Evolutionary conservation across 2,797 vertebrate species (phyloP).

Genomic region (Melanotaenia boesemani): DNA sequence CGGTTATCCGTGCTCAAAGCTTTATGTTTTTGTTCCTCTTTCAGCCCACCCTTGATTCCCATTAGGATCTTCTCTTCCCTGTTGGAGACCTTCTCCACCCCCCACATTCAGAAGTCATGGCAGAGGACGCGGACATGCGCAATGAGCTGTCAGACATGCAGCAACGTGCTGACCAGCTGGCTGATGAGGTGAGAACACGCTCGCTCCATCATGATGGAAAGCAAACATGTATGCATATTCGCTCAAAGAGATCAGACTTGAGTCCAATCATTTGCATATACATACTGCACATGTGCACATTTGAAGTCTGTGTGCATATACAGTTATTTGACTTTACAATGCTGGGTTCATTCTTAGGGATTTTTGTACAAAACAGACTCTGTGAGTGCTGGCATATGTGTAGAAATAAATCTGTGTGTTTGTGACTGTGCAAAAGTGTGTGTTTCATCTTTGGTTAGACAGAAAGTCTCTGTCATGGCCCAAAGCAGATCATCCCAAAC

Average conservation of each 20-base stretch:
- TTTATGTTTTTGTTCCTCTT: conserved; percentile 35
- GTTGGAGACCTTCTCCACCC: conserved; percentile 81
- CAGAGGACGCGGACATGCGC: conserved; percentile 98
- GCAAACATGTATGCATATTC: not conserved
- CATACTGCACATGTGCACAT: too few relatives aligned
- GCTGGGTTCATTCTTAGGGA: not conserved
- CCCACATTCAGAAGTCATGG: conserved; percentile 88
- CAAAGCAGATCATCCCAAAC: conserved; percentile 55
- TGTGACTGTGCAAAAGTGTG: not conserved
- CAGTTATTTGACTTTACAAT: not conserved
- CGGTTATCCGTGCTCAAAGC: conserved; percentile 1
- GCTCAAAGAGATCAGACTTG: not conserved
- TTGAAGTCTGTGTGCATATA: too few relatives aligned
- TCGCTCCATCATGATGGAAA: not conserved
- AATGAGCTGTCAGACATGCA: conserved; percentile 99
- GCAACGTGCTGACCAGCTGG: conserved; percentile 97
- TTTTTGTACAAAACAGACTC: not conserved
- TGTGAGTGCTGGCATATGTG: not conserved
- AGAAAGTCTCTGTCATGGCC: conserved; percentile 48
- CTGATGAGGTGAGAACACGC: conserved; percentile 90
- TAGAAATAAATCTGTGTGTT: conserved; percentile 17
- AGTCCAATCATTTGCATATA: not conserved
- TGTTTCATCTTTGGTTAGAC: conserved; percentile 6
- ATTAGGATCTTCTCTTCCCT: conserved; percentile 77
- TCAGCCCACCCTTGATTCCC: conserved; percentile 77